Conservation (phyloP, 64 coral and sea anemone genomes). For the Pocillopora damicornis region DNA sequence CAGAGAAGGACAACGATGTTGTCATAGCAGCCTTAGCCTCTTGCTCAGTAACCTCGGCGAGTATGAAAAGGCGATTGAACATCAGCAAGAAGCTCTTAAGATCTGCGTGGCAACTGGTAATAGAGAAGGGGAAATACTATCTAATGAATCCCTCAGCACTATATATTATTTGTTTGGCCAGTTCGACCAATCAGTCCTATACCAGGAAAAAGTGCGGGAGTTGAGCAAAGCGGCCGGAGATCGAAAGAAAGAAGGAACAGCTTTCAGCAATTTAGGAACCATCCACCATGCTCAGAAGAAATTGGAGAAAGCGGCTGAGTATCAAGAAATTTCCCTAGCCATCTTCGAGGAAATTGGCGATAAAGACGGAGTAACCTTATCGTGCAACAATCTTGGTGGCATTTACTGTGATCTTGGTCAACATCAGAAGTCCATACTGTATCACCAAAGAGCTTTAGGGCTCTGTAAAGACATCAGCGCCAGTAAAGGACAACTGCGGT, state of each 20-base stretch:
- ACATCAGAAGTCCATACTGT: constrained; percentile 3
- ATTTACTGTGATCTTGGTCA: constrained; percentile 5
- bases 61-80: constrained; percentile 20
- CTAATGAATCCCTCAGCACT: not conserved
- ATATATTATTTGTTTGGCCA: not conserved
- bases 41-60: not conserved
- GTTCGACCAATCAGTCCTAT: not conserved
- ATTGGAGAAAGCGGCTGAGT: not conserved
- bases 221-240: not conserved
- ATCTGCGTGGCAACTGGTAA: not conserved
- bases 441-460: not conserved
- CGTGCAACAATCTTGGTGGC: not conserved
- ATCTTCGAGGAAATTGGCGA: constrained; percentile 21
- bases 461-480: constrained; percentile 10
- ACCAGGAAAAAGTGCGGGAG: not conserved
- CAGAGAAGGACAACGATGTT: not conserved
- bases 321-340: constrained; percentile 16
- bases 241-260: not conserved
- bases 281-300: constrained; percentile 5
- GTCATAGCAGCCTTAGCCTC: not conserved
- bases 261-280: constrained; percentile 22
- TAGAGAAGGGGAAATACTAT: constrained; percentile 8
- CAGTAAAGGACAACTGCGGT: not conserved
- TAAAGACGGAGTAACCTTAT: constrained; percentile 4
- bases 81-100: constrained; percentile 18